Conservation (phyloP, 2,797 vertebrate species). For the Propithecus perrieri region DNA sequence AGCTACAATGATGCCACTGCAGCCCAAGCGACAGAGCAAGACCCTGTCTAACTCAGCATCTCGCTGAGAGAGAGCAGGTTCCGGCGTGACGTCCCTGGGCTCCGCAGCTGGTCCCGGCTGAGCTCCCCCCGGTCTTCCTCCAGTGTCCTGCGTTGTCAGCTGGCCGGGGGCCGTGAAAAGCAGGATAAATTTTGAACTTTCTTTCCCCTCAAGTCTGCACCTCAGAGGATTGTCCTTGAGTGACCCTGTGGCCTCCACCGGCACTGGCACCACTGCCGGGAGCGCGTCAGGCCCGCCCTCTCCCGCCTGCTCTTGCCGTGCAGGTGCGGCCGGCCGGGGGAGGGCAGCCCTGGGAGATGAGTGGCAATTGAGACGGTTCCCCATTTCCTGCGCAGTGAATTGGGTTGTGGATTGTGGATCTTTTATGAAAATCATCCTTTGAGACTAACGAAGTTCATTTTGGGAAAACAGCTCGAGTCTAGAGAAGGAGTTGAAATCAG, state of each 20-base stretch:
- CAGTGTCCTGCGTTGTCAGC: background rate
- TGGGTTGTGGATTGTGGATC: background rate
- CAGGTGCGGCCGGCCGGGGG: background rate
- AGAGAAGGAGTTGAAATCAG: conserved; percentile 92
- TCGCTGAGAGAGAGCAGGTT: background rate
- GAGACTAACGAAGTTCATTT: conserved; percentile 55
- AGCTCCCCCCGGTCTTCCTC: background rate
- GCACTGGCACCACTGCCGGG: rapidly evolving
- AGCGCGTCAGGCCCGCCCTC: background rate
- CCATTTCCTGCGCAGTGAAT: background rate
- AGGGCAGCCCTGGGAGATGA: background rate
- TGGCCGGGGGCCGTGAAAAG: background rate
- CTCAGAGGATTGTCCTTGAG: background rate
- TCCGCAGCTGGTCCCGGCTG: background rate
- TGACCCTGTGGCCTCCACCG: no score
- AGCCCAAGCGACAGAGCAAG: background rate
- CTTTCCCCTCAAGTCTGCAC: background rate
- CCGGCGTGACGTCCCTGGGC: background rate
- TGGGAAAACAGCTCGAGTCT: conserved; percentile 88
- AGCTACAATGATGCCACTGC: no score
- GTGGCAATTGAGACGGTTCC: background rate
- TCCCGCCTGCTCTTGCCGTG: rapidly evolving
- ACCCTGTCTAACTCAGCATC: no score
- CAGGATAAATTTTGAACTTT: background rate
- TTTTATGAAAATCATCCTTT: background rate